Percentiles rank a stretch among this genome's conserved stretches.
phyloP scores from a whole-genome alignment of 2,888 invertebrate genomes.

The Pheosia tremula region DNA sequence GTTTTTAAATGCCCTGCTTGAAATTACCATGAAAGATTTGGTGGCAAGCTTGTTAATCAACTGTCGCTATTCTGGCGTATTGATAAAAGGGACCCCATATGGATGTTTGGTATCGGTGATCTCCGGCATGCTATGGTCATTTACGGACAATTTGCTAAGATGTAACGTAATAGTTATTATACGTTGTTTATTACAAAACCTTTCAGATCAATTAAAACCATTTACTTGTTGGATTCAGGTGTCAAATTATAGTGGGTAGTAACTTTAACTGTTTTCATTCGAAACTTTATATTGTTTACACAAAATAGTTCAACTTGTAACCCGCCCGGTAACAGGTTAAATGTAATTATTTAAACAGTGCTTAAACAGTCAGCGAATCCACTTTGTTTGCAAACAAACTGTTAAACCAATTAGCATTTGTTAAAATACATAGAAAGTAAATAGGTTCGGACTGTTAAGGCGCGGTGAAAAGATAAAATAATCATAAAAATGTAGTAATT shows the following conservation, averaged over 20 bases:
- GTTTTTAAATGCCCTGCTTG: too few relatives aligned
- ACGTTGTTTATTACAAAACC: too few relatives aligned
- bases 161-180: too few relatives aligned
- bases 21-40: too few relatives aligned
- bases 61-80: too few relatives aligned
- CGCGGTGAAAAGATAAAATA: background rate
- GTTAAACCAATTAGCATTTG: slow-evolving; percentile 26
- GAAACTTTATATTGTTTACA: slow-evolving; percentile 22
- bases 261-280: slow-evolving; percentile 29
- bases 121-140: too few relatives aligned
- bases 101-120: too few relatives aligned
- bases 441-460: background rate
- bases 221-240: background rate
- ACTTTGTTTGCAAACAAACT: slow-evolving; percentile 36
- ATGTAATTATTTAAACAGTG: slow-evolving; percentile 39
- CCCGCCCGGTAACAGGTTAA: slow-evolving; percentile 33
- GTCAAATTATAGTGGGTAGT: background rate
- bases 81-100: too few relatives aligned
- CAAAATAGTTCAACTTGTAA: slow-evolving; percentile 35
- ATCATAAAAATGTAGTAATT: too few relatives aligned
- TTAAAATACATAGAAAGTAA: slow-evolving; percentile 7
- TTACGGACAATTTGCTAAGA: too few relatives aligned
- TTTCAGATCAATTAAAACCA: background rate
- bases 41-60: too few relatives aligned
- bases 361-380: slow-evolving; percentile 32